Conservation (phyloP, 2,888 invertebrate species). For the Spatulosminthurus flaviceps region DNA sequence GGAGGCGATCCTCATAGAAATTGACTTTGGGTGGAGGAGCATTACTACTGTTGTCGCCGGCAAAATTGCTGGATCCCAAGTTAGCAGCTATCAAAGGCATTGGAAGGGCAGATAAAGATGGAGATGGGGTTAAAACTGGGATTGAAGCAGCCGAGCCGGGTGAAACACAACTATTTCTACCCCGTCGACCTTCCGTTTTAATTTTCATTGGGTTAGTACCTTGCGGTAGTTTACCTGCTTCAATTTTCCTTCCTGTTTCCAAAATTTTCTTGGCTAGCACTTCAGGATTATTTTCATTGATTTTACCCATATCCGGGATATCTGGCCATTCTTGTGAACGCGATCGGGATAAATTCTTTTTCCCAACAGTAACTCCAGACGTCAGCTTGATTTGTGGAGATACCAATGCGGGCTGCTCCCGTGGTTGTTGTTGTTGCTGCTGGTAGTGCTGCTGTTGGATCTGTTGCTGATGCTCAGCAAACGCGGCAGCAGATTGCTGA, state of each 20-base stretch:
- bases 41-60: not conserved
- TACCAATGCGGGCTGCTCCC: conserved; percentile 41
- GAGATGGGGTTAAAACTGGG: conserved; percentile 3
- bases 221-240: conserved; percentile 75
- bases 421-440: conserved; percentile 45
- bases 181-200: conserved; percentile 23
- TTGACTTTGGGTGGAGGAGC: conserved; percentile 69
- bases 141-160: conserved; percentile 49
- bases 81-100: not conserved
- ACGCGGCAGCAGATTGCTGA: conserved; percentile 64
- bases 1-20: conserved; percentile 83
- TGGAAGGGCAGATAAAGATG: not conserved
- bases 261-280: conserved; percentile 88
- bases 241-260: conserved; percentile 88
- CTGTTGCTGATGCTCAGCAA: conserved; percentile 50
- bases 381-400: conserved; percentile 37
- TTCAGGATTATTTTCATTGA: conserved; percentile 91
- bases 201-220: conserved; percentile 27
- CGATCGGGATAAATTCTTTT: conserved; percentile 68
- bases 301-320: conserved; percentile 85
- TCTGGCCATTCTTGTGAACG: conserved; percentile 92
- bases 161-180: conserved; percentile 46
- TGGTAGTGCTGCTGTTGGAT: conserved; percentile 44
- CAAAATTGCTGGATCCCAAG: not conserved
- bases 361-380: conserved; percentile 27